Conservation (phyloP, 2,797 vertebrate genomes). For the Carcharodon carcharias region DNA sequence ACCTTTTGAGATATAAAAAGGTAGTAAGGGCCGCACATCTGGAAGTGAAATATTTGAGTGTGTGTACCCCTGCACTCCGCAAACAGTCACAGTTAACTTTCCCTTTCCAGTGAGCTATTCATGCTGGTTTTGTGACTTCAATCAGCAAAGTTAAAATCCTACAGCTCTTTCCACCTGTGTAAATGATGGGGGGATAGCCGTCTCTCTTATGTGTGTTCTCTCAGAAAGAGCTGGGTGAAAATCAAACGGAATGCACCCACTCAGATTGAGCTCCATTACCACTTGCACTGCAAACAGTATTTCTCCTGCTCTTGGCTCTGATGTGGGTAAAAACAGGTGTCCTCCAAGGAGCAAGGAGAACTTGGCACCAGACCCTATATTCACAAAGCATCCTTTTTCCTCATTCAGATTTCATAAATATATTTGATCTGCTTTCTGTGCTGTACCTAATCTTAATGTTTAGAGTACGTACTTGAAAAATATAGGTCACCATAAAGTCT, state of each 20-base stretch:
- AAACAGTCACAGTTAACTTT: not conserved
- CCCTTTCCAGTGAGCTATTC: not conserved
- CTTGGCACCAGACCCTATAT: not conserved
- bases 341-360: constrained; percentile 1
- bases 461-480: not conserved
- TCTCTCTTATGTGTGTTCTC: not conserved
- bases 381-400: not conserved
- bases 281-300: not conserved
- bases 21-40: not conserved
- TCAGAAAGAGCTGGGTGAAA: not conserved
- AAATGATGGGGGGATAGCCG: not conserved
- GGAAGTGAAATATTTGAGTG: not conserved
- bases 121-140: not conserved
- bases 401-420: constrained; percentile 12
- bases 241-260: not conserved
- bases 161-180: constrained; percentile 21
- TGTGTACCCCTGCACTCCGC: not conserved
- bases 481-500: not conserved
- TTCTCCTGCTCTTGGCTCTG: not conserved
- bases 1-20: not conserved
- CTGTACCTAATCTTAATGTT: constrained; percentile 12
- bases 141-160: not conserved
- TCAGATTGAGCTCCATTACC: not conserved
- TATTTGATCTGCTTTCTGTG: not conserved
- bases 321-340: not conserved